phyloP scores from a whole-genome alignment of 2,113 vertebrate species.

The Alexandromys fortis region DNA sequence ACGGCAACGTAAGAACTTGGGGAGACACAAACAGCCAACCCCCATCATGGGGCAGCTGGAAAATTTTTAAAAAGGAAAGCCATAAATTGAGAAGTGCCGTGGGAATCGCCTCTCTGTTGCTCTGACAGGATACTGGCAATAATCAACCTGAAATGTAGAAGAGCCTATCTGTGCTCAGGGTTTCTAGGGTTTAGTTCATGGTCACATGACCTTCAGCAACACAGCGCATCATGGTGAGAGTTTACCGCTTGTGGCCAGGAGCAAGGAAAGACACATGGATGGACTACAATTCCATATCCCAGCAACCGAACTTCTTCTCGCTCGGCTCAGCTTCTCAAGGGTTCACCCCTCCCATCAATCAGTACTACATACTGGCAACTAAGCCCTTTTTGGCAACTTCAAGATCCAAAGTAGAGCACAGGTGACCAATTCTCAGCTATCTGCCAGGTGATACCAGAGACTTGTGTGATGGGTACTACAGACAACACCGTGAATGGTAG shows the following conservation, averaged over 20 bases:
- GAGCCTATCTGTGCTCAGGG: background rate
- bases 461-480: background rate
- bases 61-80: background rate
- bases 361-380: background rate
- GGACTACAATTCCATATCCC: background rate
- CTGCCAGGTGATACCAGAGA: background rate
- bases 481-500: background rate
- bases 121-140: background rate
- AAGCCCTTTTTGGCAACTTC: background rate
- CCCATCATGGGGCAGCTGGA: background rate
- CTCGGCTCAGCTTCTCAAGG: background rate
- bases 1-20: too few relatives aligned
- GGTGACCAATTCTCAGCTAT: background rate
- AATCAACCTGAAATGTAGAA: background rate
- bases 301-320: background rate
- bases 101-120: background rate
- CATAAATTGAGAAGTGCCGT: background rate
- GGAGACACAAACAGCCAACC: background rate
- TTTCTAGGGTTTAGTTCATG: background rate
- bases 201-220: too few relatives aligned
- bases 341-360: background rate
- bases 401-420: background rate
- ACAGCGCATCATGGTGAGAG: background rate
- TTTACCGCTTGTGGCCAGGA: background rate
- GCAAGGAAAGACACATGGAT: background rate